Percentiles rank a stretch among this genome's conserved stretches.
Evolutionary conservation across 2,797 vertebrate species (phyloP).

Genomic region (Notolabrus celidotus): DNA sequence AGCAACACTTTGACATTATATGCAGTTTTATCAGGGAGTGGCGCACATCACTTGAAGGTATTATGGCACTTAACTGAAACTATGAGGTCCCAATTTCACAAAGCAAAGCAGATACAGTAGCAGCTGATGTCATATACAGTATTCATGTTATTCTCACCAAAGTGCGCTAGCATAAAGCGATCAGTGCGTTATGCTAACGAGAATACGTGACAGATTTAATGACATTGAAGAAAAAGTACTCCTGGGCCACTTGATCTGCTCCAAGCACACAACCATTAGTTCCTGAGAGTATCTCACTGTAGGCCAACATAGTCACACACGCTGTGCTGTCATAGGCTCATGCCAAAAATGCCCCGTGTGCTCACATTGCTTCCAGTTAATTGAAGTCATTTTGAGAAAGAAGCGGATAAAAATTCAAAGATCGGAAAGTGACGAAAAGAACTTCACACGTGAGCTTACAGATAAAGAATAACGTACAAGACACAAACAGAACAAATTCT

Average conservation of each 20-base stretch:
- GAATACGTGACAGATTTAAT: slow-evolving; percentile 29
- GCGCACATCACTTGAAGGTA: slow-evolving; percentile 12
- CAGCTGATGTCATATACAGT: no score
- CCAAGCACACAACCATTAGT: no score
- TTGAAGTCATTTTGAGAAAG: slow-evolving; percentile 21
- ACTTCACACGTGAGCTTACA: slow-evolving; percentile 25
- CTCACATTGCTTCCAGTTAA: slow-evolving; percentile 38
- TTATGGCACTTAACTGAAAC: slow-evolving; percentile 8
- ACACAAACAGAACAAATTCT: slow-evolving; percentile 34
- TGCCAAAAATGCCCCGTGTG: slow-evolving; percentile 22
- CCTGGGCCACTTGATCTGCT: slow-evolving; percentile 30
- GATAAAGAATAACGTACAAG: slow-evolving; percentile 28
- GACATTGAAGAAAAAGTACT: neutral
- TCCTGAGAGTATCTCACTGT: slow-evolving; percentile 69
- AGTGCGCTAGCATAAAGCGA: no score
- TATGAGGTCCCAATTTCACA: slow-evolving; percentile 40
- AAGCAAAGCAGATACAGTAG: slow-evolving; percentile 48
- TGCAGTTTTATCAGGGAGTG: slow-evolving; percentile 24
- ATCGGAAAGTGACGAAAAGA: slow-evolving; percentile 19
- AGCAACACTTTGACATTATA: slow-evolving; percentile 30
- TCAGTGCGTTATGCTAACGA: no score
- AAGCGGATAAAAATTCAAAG: neutral
- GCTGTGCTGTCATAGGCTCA: slow-evolving; percentile 24
- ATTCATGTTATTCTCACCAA: no score
- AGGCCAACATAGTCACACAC: slow-evolving; percentile 32